Conservation (phyloP, 2,113 vertebrate species). For the Phaethon lepturus region DNA sequence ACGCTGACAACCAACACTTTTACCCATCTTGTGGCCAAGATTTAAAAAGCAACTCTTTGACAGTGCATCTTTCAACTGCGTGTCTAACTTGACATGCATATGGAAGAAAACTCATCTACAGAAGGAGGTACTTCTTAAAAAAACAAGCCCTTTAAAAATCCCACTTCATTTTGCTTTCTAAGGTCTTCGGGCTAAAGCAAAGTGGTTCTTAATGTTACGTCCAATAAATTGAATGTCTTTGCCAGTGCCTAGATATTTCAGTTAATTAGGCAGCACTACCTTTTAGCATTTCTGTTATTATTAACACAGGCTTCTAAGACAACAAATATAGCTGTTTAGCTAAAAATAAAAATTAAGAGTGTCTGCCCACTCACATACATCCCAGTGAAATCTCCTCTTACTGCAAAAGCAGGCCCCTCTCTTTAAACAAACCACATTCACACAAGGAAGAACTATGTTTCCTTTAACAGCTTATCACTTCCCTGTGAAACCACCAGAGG, state of each 20-base stretch:
- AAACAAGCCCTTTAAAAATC: neutral
- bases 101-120: neutral
- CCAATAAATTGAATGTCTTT: neutral
- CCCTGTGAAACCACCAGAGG: neutral
- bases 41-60: neutral
- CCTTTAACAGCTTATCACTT: neutral
- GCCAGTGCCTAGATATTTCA: neutral
- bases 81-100: neutral
- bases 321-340: neutral
- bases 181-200: neutral
- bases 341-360: neutral
- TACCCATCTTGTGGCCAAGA: neutral
- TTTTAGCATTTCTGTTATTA: neutral
- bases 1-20: slow-evolving; percentile 25
- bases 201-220: neutral
- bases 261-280: neutral
- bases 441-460: neutral
- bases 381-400: neutral
- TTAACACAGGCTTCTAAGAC: neutral
- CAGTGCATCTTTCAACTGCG: neutral
- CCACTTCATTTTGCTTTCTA: neutral
- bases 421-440: neutral
- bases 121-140: neutral
- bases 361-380: neutral
- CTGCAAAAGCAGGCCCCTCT: neutral